These are phyloP conservation scores for Cyaniris semiargus DNA, from an alignment of 2,888 invertebrate genomes.

Conservation along the genomic window DNA sequence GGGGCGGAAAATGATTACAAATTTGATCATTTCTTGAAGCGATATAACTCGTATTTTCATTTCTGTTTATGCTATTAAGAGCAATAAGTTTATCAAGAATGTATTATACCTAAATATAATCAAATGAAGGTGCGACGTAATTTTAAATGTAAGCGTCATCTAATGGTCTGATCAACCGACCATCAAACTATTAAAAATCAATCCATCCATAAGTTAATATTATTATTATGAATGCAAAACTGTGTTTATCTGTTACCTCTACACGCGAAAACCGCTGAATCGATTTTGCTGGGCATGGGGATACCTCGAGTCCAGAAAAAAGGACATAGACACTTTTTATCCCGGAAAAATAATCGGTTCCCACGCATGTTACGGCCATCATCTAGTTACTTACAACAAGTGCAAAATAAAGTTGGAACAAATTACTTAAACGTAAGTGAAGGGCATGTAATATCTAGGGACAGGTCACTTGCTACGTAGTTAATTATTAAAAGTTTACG, in stretches of 20 bases:
- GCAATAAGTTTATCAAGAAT: neutral
- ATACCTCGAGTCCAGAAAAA: too few species aligned
- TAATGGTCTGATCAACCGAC: too few species aligned
- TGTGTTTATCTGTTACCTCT: too few species aligned
- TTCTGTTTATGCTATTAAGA: neutral
- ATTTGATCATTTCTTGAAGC: constrained; percentile 20
- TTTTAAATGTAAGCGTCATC: neutral
- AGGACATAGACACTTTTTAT: too few species aligned
- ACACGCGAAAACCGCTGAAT: too few species aligned
- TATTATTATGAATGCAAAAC: too few species aligned
- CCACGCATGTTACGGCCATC: too few species aligned
- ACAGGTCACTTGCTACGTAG: neutral
- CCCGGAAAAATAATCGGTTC: too few species aligned
- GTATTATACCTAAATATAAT: neutral
- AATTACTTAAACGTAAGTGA: neutral
- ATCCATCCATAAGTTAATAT: too few species aligned
- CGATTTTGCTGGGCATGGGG: too few species aligned
- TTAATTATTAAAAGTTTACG: neutral
- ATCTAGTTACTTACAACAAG: too few species aligned
- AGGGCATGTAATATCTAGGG: neutral
- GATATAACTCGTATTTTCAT: constrained; percentile 15
- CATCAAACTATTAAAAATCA: too few species aligned
- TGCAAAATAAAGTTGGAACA: neutral
- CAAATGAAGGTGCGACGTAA: neutral
- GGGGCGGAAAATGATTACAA: constrained; percentile 28